These are phyloP conservation scores for Bagarius yarrelli DNA, from an alignment of 2,113 vertebrate genomes.

Conservation along the genomic window DNA sequence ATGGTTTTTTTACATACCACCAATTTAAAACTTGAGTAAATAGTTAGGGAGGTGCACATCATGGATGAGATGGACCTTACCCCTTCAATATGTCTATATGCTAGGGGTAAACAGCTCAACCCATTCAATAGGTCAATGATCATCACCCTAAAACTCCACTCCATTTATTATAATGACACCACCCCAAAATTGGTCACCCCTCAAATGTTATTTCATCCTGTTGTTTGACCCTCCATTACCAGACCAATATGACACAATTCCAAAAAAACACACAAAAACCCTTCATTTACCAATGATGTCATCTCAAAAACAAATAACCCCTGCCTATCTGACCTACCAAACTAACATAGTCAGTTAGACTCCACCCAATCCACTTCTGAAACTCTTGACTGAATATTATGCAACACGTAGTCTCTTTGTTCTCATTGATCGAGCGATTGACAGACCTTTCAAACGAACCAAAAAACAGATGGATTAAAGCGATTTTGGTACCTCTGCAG, in stretches of 20 bases:
- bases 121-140: background rate
- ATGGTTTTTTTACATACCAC: no score
- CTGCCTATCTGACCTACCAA: background rate
- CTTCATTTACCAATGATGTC: background rate
- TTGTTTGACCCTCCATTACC: no score
- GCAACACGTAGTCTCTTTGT: background rate
- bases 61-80: no score
- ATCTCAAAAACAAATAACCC: background rate
- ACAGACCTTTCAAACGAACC: background rate
- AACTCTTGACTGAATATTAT: background rate
- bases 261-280: background rate
- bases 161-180: background rate
- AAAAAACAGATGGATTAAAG: background rate
- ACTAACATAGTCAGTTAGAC: background rate
- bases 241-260: background rate
- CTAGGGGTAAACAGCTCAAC: background rate
- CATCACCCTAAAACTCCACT: background rate
- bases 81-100: background rate
- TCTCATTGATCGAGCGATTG: background rate
- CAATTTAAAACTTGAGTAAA: no score
- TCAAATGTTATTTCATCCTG: background rate
- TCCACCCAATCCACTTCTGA: background rate
- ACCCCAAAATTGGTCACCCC: background rate
- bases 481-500: background rate
- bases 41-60: no score